phyloP scores from a whole-genome alignment of 2,113 vertebrate species.

The Corydoras sp. region DNA sequence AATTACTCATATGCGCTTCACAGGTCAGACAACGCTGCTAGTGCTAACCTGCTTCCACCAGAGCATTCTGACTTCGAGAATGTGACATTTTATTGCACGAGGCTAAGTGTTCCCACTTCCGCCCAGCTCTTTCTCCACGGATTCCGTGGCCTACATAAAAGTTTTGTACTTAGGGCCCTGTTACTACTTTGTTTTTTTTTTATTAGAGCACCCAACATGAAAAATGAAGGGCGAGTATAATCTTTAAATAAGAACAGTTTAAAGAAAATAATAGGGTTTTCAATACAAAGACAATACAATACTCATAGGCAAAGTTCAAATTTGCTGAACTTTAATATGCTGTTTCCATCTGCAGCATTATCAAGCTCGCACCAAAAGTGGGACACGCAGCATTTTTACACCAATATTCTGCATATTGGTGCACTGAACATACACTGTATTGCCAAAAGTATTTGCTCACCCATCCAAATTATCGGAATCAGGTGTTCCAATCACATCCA shows the following conservation, averaged over 20 bases:
- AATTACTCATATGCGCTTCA: conserved; percentile 16
- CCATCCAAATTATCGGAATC: too few relatives aligned
- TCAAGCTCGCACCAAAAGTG: background rate
- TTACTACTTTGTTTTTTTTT: conserved; percentile 41
- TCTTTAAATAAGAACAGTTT: conserved; percentile 26
- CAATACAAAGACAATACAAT: background rate
- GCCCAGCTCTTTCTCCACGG: conserved; percentile 62
- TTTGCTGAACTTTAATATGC: too few relatives aligned
- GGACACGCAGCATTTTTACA: background rate
- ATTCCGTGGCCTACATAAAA: conserved; percentile 73
- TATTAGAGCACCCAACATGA: conserved; percentile 28
- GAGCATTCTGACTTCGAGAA: conserved; percentile 35
- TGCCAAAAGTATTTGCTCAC: background rate
- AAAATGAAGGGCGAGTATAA: conserved; percentile 23
- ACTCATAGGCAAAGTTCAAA: too few relatives aligned
- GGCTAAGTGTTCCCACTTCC: conserved; percentile 65
- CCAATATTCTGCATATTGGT: background rate
- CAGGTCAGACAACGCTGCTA: too few relatives aligned
- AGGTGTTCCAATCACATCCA: too few relatives aligned
- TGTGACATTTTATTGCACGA: conserved; percentile 40
- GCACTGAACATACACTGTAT: background rate
- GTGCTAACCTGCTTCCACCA: conserved; percentile 38
- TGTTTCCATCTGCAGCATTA: background rate
- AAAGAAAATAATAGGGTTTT: background rate
- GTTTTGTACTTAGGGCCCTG: conserved; percentile 66